Conservation (phyloP, 2,888 invertebrate species). For the Sarcophaga caerulescens region DNA sequence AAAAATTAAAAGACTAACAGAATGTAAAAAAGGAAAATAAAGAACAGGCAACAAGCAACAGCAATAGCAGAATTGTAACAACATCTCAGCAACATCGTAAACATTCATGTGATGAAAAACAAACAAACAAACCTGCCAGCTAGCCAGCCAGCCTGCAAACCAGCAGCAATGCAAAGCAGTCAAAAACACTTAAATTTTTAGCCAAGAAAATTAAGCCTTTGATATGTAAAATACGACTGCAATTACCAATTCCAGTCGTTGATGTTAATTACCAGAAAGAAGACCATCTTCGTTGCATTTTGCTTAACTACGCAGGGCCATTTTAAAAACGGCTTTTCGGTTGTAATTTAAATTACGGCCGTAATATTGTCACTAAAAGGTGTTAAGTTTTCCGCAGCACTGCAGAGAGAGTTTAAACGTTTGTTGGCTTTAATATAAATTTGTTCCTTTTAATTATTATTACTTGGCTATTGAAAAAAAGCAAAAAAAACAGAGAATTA, state of each 20-base stretch:
- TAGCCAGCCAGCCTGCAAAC: not conserved
- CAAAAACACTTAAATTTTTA: conserved; percentile 36
- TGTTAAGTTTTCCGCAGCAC: not conserved
- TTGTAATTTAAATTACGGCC: conserved; percentile 28
- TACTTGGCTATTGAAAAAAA: not conserved
- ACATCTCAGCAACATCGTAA: conserved; percentile 26
- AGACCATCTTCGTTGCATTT: not conserved
- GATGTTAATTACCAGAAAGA: conserved; percentile 23
- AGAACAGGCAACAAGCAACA: conserved; percentile 11
- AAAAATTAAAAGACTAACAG: not conserved
- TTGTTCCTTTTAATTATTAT: not conserved
- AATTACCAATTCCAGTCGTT: conserved; percentile 30
- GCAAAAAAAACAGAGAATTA: not conserved
- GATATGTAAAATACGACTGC: conserved; percentile 48
- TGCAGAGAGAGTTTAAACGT: not conserved
- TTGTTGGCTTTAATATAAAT: not conserved
- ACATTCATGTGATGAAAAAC: not conserved
- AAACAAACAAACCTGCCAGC: not conserved
- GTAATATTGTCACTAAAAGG: conserved; percentile 41
- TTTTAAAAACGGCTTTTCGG: not conserved
- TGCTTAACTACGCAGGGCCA: not conserved
- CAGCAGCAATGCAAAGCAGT: conserved; percentile 9
- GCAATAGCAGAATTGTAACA: not conserved
- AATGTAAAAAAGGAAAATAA: conserved; percentile 25
- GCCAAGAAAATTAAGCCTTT: conserved; percentile 52